These are phyloP conservation scores for Sarcophaga peregrina DNA, from an alignment of 1,140 invertebrate species.

Conservation along the genomic window DNA sequence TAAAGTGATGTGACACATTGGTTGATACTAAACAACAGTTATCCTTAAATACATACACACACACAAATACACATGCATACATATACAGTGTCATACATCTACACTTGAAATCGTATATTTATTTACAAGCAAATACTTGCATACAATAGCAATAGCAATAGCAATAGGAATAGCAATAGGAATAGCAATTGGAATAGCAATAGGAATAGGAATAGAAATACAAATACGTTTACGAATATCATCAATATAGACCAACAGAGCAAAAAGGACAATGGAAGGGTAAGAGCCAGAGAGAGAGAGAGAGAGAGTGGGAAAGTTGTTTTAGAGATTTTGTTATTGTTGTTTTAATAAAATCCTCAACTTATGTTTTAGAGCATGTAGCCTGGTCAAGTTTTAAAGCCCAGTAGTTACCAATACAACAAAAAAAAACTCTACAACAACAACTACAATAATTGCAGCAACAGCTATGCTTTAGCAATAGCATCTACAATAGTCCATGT, in stretches of 20 bases:
- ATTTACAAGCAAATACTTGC: not conserved
- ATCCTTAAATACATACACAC: conserved; percentile 13
- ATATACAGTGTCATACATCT: not conserved
- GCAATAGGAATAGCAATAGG: not conserved
- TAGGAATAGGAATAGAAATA: not conserved
- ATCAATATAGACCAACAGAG: no score
- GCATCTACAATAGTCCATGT: no score
- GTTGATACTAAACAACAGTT: conserved; percentile 27
- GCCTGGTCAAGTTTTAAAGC: conserved; percentile 41
- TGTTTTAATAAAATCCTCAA: conserved; percentile 42
- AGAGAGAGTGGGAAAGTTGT: not conserved
- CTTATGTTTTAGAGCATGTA: conserved; percentile 41
- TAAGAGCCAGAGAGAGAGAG: no score
- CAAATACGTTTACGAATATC: no score
- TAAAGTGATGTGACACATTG: conserved; percentile 42
- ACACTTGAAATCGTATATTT: not conserved
- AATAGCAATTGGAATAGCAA: not conserved
- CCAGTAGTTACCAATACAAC: conserved; percentile 33
- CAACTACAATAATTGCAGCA: not conserved
- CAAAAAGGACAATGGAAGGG: no score
- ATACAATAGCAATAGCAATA: not conserved
- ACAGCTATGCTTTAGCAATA: no score
- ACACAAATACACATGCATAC: not conserved
- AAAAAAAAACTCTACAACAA: conserved; percentile 24
- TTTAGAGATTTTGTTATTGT: conserved; percentile 36